Conservation (phyloP, 2,113 vertebrate genomes). For the Melanocharis versteri region DNA sequence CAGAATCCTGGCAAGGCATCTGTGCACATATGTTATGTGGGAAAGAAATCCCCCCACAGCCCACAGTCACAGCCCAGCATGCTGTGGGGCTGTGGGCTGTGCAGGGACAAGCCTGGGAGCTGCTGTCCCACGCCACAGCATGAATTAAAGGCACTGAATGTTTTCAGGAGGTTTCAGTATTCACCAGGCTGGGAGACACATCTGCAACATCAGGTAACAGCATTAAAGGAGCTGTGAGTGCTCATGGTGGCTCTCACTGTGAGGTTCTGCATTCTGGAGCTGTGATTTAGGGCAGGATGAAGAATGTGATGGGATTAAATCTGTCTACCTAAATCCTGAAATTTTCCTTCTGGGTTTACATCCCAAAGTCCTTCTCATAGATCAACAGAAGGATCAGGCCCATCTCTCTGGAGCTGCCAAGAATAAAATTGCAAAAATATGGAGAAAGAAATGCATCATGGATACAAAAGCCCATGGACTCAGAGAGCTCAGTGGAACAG, state of each 20-base stretch:
- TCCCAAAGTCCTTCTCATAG: neutral
- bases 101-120: neutral
- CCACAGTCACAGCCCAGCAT: too few species aligned
- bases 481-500: neutral
- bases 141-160: accelerated
- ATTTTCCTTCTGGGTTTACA: neutral
- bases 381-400: neutral
- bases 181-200: neutral
- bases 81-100: accelerated
- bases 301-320: neutral
- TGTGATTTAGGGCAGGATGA: neutral
- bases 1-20: neutral
- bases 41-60: neutral
- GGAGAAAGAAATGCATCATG: neutral
- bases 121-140: neutral
- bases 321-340: neutral
- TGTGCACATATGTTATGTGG: accelerated
- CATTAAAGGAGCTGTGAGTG: neutral
- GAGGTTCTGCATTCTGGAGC: neutral
- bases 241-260: neutral
- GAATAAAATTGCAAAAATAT: neutral
- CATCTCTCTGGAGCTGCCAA: neutral
- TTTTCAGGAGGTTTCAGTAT: neutral
- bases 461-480: neutral
- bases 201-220: neutral